Conservation (phyloP, 2,888 invertebrate species). For the Rhopalosiphum nymphaeae region DNA sequence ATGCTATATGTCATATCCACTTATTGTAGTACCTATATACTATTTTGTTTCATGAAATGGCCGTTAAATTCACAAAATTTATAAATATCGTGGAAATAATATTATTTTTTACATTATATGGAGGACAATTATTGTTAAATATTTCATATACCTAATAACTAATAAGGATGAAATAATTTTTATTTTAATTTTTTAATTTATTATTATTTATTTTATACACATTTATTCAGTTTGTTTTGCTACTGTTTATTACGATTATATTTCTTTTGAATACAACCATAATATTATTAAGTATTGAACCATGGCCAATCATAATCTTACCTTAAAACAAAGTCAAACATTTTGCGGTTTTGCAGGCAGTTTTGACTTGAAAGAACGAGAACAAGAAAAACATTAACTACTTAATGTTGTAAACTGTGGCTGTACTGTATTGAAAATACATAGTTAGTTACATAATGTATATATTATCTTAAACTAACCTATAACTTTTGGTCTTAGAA, state of each 20-base stretch:
- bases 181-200: background rate
- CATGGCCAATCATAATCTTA: background rate
- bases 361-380: background rate
- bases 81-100: background rate
- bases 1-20: background rate
- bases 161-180: background rate
- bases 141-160: background rate
- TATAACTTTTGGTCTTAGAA: background rate
- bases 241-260: background rate
- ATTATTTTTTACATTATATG: background rate
- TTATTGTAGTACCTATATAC: background rate
- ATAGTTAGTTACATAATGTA: background rate
- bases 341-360: background rate
- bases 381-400: slow-evolving; percentile 11
- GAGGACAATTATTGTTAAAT: background rate
- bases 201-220: background rate
- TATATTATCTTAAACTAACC: slow-evolving; percentile 4
- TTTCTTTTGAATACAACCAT: background rate
- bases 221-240: background rate
- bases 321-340: slow-evolving; percentile 11
- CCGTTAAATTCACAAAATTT: background rate
- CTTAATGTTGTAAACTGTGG: background rate
- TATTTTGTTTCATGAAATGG: background rate
- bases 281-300: background rate
- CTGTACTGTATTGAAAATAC: slow-evolving; percentile 1